phyloP scores from a whole-genome alignment of 2,113 vertebrate genomes.

The Gymnorhina tibicen region DNA sequence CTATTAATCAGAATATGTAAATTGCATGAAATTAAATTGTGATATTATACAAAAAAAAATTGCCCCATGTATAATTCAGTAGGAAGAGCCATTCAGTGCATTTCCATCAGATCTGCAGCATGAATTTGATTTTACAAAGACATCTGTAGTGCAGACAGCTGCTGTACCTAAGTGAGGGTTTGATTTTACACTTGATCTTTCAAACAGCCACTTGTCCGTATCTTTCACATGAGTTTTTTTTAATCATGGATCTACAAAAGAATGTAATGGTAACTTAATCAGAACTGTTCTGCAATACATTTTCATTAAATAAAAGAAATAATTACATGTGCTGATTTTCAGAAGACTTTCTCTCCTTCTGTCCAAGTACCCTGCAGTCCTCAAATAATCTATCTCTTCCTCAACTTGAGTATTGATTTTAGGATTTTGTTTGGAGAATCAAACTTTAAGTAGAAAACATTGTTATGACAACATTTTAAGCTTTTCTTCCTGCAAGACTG shows the following conservation, averaged over 20 bases:
- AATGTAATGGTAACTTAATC: background rate
- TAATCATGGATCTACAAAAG: background rate
- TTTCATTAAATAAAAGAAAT: background rate
- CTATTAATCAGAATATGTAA: conserved; percentile 50
- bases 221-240: background rate
- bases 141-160: conserved; percentile 53
- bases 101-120: conserved; percentile 18
- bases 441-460: background rate
- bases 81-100: conserved; percentile 26
- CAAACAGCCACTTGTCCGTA: background rate
- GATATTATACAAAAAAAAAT: conserved; percentile 13
- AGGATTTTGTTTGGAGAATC: background rate
- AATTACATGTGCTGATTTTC: background rate
- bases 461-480: background rate
- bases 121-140: conserved; percentile 34
- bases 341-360: background rate
- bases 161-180: conserved; percentile 38
- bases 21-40: conserved; percentile 38
- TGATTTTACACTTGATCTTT: conserved; percentile 22
- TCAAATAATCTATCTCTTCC: background rate
- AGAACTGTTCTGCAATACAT: background rate
- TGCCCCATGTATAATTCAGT: conserved; percentile 28
- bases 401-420: background rate
- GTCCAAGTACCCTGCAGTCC: background rate
- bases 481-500: background rate